Conservation (phyloP, 1,140 invertebrate species). For the Orius insidiosus region DNA sequence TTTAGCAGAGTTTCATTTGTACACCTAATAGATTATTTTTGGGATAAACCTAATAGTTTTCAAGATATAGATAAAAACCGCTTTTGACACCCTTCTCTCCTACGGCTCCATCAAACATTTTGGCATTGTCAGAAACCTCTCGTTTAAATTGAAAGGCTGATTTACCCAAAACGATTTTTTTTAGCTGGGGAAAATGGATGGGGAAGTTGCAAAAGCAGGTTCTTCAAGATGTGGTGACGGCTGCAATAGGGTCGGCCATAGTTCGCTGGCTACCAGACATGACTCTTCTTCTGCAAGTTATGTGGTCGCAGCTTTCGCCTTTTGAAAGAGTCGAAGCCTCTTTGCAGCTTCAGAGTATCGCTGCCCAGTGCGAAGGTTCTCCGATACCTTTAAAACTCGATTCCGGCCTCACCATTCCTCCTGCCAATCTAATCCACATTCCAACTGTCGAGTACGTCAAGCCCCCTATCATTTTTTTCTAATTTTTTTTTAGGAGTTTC, state of each 20-base stretch:
- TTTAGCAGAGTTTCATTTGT: too few species aligned
- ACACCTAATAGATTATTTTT: too few species aligned
- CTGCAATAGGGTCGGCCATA: constrained; percentile 71
- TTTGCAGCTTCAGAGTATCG: constrained; percentile 59
- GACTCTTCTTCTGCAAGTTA: constrained; percentile 70
- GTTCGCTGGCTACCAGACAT: constrained; percentile 86
- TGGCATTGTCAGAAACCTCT: too few species aligned
- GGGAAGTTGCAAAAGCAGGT: constrained; percentile 84
- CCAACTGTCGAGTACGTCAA: constrained; percentile 56
- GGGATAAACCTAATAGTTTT: too few species aligned
- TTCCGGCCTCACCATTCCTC: constrained; percentile 63
- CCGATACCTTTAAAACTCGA: constrained; percentile 62
- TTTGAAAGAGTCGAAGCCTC: constrained; percentile 65
- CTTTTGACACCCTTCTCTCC: too few species aligned
- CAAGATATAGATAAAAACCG: too few species aligned
- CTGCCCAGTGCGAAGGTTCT: constrained; percentile 69
- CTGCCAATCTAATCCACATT: constrained; percentile 72
- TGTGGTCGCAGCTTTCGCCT: constrained; percentile 58
- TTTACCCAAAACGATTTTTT: too few species aligned
- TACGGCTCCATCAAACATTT: too few species aligned
- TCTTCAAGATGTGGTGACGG: constrained; percentile 76
- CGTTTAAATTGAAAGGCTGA: too few species aligned
- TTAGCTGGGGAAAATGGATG: constrained; percentile 64
- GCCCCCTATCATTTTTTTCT: too few species aligned
- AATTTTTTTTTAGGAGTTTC: constrained; percentile 30